These are phyloP conservation scores for Acanthurus leucopareius DNA, from an alignment of 2,797 vertebrate genomes.

Conservation along the genomic window DNA sequence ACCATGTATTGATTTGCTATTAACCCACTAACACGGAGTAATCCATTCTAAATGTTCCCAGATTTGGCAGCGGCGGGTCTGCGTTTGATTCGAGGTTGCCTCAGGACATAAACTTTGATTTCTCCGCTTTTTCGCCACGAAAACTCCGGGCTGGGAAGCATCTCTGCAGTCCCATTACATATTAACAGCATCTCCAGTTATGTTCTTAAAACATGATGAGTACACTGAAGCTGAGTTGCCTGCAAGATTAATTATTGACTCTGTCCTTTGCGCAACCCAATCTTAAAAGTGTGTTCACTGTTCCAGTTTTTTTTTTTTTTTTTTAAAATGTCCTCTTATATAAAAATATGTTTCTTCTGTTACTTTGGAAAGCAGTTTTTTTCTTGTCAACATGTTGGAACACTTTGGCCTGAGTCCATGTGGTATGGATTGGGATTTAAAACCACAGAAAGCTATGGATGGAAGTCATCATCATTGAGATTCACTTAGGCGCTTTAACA, in stretches of 20 bases:
- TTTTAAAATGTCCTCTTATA: conserved; percentile 32
- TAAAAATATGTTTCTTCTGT: conserved; percentile 46
- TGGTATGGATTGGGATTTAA: conserved; percentile 57
- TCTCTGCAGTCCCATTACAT: conserved; percentile 83
- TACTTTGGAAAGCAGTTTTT: conserved; percentile 38
- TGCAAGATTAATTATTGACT: conserved; percentile 85
- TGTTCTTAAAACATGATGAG: conserved; percentile 82
- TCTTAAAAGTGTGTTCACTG: conserved; percentile 73
- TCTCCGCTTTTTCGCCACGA: conserved; percentile 50
- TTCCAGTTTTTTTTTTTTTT: conserved; percentile 55
- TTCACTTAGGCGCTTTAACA: conserved; percentile 53
- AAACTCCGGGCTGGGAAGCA: conserved; percentile 57
- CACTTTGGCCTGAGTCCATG: conserved; percentile 55
- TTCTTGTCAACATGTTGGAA: conserved; percentile 63
- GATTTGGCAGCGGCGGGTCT: conserved; percentile 27
- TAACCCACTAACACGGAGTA: conserved; percentile 74
- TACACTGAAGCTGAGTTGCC: conserved; percentile 74
- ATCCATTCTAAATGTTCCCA: conserved; percentile 67
- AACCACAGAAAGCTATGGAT: conserved; percentile 61
- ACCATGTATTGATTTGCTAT: conserved; percentile 73
- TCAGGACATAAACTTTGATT: conserved; percentile 80
- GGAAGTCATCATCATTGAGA: conserved; percentile 69
- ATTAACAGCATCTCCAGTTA: conserved; percentile 84
- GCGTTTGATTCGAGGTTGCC: conserved; percentile 66
- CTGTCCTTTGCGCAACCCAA: conserved; percentile 83